phyloP scores from a whole-genome alignment of 1,140 invertebrate genomes.

The Oncopeltus fasciatus region DNA sequence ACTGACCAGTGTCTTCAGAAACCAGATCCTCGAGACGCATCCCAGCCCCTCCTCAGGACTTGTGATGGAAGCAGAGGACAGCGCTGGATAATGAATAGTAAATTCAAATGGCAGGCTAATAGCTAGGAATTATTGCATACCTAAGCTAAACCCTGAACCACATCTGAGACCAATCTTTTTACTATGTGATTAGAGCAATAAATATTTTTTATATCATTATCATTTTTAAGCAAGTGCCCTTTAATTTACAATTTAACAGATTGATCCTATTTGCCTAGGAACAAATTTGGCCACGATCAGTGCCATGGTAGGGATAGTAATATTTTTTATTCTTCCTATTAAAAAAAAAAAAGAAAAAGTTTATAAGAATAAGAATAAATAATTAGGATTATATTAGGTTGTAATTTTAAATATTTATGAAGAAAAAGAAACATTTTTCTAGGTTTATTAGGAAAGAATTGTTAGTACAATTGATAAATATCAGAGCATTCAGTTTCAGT shows the following conservation, averaged over 20 bases:
- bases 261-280: background rate
- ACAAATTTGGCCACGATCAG: constrained; percentile 1
- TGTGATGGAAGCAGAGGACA: constrained; percentile 64
- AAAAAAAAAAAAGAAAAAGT: too few species aligned
- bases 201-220: background rate
- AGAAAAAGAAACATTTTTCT: too few species aligned
- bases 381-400: too few species aligned
- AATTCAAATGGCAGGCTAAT: constrained; percentile 82
- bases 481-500: too few species aligned
- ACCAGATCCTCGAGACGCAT: constrained; percentile 46
- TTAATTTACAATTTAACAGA: background rate
- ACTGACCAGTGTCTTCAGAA: constrained; percentile 82
- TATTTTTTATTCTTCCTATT: background rate
- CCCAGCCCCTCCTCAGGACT: constrained; percentile 52
- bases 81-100: constrained; percentile 89
- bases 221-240: constrained; percentile 5
- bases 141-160: background rate
- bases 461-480: too few species aligned
- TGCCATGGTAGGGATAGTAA: constrained; percentile 1
- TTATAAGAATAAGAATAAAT: too few species aligned
- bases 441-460: too few species aligned
- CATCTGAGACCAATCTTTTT: background rate
- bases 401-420: too few species aligned
- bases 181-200: constrained; percentile 5
- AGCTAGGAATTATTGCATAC: constrained; percentile 1